Conservation (phyloP, 1,140 invertebrate species). For the Dolichoris vasculosae region DNA sequence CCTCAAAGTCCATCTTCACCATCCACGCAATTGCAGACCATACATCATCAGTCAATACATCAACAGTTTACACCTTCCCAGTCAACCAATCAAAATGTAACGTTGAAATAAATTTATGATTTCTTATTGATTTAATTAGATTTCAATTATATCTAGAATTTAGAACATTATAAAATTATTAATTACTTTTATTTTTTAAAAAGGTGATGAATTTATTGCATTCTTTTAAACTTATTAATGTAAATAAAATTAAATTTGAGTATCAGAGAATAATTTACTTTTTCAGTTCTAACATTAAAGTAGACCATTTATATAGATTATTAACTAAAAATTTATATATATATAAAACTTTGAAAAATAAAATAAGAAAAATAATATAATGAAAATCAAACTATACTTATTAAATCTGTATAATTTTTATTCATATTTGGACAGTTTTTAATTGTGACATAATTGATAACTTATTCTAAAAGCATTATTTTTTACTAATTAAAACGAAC, state of each 20-base stretch:
- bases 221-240: no score
- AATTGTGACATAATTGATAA: no score
- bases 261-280: background rate
- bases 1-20: constrained; percentile 68
- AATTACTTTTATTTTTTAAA: background rate
- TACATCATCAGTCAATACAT: constrained; percentile 52
- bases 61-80: constrained; percentile 56
- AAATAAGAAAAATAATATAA: no score
- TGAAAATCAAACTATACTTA: no score
- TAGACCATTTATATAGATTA: no score
- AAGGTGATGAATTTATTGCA: background rate
- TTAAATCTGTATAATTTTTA: no score
- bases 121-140: background rate
- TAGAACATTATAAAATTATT: no score
- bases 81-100: constrained; percentile 50
- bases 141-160: background rate
- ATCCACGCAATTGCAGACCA: constrained; percentile 66
- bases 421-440: no score
- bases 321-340: no score
- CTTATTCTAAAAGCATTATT: no score
- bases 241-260: background rate
- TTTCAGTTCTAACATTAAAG: background rate
- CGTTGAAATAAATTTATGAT: background rate
- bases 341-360: no score
- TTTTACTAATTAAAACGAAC: no score